A percentile compares a stretch with the other conserved stretches of the same genome.
Conservation (phyloP, 2,797 vertebrate species). For the Tympanoctomys barrerae region DNA sequence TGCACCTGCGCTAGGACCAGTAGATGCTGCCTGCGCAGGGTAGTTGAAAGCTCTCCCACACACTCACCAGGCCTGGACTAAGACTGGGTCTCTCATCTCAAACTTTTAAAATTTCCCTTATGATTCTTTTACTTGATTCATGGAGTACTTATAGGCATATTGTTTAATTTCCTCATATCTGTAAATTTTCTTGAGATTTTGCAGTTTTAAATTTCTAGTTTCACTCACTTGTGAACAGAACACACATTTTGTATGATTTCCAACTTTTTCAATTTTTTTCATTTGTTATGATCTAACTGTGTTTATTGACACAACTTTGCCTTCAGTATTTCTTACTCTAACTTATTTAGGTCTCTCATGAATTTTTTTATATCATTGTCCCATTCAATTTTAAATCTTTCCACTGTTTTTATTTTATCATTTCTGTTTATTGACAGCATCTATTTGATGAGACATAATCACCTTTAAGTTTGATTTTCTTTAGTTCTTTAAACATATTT, state of each 20-base stretch:
- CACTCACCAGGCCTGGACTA: too few species aligned
- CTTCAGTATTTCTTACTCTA: not conserved
- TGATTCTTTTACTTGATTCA: not conserved
- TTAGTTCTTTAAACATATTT: slow-evolving; percentile 10
- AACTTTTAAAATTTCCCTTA: not conserved
- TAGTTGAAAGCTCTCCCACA: too few species aligned
- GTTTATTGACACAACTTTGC: not conserved
- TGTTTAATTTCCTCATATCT: not conserved
- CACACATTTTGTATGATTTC: not conserved
- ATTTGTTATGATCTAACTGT: not conserved
- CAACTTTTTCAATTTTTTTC: not conserved
- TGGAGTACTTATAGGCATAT: not conserved
- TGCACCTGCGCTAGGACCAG: too few species aligned
- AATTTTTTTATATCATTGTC: not conserved
- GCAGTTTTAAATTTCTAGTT: not conserved
- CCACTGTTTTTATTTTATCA: not conserved
- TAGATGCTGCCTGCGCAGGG: too few species aligned
- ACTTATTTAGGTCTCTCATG: not conserved
- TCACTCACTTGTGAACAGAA: not conserved
- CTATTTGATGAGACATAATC: not conserved
- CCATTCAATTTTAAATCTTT: not conserved
- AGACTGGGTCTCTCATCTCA: not conserved
- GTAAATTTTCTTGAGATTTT: not conserved
- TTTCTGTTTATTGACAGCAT: not conserved
- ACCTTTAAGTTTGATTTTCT: slow-evolving; percentile 25